These are phyloP conservation scores for Hydraecia micacea DNA, from an alignment of 2,888 invertebrate species.

Conservation along the genomic window DNA sequence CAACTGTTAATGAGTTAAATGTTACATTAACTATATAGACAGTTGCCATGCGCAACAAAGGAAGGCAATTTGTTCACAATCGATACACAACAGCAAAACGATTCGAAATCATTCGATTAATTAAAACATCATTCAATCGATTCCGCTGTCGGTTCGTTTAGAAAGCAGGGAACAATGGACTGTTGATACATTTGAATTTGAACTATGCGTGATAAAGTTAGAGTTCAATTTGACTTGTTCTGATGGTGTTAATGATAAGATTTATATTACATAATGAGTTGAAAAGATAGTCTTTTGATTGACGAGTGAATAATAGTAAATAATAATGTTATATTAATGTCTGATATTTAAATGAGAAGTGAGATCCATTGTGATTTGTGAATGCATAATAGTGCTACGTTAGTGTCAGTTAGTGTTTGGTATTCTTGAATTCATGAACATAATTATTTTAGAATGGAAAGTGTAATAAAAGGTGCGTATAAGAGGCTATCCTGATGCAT, in stretches of 20 bases:
- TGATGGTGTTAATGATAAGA: conserved; percentile 17
- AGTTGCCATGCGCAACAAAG: conserved; percentile 49
- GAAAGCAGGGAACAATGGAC: conserved; percentile 63
- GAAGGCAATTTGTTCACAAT: conserved; percentile 58
- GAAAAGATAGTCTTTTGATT: conserved; percentile 50
- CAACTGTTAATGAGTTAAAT: conserved; percentile 23
- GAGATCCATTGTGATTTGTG: conserved; percentile 16
- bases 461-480: too few species aligned
- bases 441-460: not conserved
- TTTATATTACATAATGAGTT: conserved; percentile 47
- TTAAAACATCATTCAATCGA: conserved; percentile 65
- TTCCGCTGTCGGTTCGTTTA: conserved; percentile 59
- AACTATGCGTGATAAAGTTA: not conserved
- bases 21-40: conserved; percentile 14
- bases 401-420: not conserved
- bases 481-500: too few species aligned
- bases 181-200: conserved; percentile 17
- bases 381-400: not conserved
- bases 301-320: conserved; percentile 49
- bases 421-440: not conserved
- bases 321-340: conserved; percentile 39
- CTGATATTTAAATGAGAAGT: conserved; percentile 34
- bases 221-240: conserved; percentile 11
- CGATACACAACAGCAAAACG: conserved; percentile 53
- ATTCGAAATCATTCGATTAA: conserved; percentile 65